These are phyloP conservation scores for Eurois occulta DNA, from an alignment of 2,888 invertebrate species.

Conservation along the genomic window DNA sequence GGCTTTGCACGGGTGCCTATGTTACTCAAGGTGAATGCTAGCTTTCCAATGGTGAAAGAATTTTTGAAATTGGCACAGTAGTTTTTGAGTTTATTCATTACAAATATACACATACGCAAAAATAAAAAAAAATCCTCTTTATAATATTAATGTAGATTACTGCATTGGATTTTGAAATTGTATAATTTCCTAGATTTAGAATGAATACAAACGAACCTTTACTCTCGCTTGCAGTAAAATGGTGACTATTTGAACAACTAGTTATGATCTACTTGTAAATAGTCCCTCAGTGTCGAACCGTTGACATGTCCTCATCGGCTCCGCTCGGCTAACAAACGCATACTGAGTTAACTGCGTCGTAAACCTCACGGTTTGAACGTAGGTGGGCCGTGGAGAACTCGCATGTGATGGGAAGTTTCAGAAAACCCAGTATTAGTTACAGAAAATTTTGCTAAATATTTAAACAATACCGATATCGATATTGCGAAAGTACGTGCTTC, in stretches of 20 bases:
- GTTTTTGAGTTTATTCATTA: too few species aligned
- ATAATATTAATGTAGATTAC: too few species aligned
- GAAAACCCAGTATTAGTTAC: not conserved
- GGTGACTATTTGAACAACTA: slow-evolving; percentile 6
- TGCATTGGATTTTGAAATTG: not conserved
- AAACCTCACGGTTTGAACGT: slow-evolving; percentile 30
- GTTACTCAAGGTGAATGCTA: too few species aligned
- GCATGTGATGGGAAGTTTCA: not conserved
- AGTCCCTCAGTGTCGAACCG: slow-evolving; percentile 17
- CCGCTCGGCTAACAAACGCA: slow-evolving; percentile 21
- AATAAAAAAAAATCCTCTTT: too few species aligned
- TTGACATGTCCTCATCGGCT: slow-evolving; percentile 19
- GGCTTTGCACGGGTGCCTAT: too few species aligned
- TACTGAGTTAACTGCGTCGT: slow-evolving; percentile 45
- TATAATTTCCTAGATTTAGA: not conserved
- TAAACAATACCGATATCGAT: not conserved
- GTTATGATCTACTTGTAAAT: slow-evolving; percentile 41
- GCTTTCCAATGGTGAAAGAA: too few species aligned
- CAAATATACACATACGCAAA: too few species aligned
- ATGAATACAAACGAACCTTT: slow-evolving; percentile 8
- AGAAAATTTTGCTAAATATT: not conserved
- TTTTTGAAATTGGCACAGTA: too few species aligned
- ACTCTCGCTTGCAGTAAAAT: not conserved
- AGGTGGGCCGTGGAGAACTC: slow-evolving; percentile 38
- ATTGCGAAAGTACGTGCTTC: not conserved